phyloP scores from a whole-genome alignment of 2,888 invertebrate genomes.

The Agrilus biguttatus region DNA sequence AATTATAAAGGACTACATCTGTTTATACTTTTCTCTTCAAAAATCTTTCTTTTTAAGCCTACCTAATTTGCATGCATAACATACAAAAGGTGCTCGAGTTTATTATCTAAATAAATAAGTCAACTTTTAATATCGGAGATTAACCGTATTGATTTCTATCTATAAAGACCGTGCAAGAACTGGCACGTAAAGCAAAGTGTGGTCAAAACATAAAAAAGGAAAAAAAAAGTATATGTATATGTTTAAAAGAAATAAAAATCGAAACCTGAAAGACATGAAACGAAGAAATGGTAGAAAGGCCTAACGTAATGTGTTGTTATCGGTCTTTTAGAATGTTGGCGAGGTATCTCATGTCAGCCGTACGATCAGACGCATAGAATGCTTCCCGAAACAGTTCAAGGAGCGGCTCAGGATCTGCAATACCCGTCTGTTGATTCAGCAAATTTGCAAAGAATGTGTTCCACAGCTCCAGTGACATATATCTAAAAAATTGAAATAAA shows the following conservation, averaged over 20 bases:
- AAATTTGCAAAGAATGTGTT: conserved; percentile 64
- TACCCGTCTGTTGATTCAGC: conserved; percentile 45
- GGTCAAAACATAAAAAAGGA: too few relatives aligned
- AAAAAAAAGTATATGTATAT: too few relatives aligned
- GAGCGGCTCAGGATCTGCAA: conserved; percentile 20
- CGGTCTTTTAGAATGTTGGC: conserved; percentile 25
- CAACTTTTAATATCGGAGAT: too few relatives aligned
- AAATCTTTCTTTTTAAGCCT: too few relatives aligned
- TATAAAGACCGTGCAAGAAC: neutral
- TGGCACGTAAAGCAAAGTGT: too few relatives aligned
- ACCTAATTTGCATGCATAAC: too few relatives aligned
- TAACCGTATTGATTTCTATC: too few relatives aligned
- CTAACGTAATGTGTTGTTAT: conserved; percentile 14
- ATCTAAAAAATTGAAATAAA: conserved; percentile 34
- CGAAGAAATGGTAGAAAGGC: conserved; percentile 1
- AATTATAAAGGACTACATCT: too few relatives aligned
- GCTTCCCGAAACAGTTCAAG: conserved; percentile 18
- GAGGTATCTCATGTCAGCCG: conserved; percentile 19
- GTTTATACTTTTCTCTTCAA: too few relatives aligned
- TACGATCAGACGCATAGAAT: conserved; percentile 16
- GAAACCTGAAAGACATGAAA: neutral
- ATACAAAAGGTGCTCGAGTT: too few relatives aligned
- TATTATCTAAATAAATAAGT: too few relatives aligned
- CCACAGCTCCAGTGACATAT: conserved; percentile 61
- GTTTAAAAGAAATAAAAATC: too few relatives aligned